A percentile compares a stretch with the other conserved stretches of the same genome.
phyloP scores from a whole-genome alignment of 2,888 invertebrate species.

The Polyploca ridens region DNA sequence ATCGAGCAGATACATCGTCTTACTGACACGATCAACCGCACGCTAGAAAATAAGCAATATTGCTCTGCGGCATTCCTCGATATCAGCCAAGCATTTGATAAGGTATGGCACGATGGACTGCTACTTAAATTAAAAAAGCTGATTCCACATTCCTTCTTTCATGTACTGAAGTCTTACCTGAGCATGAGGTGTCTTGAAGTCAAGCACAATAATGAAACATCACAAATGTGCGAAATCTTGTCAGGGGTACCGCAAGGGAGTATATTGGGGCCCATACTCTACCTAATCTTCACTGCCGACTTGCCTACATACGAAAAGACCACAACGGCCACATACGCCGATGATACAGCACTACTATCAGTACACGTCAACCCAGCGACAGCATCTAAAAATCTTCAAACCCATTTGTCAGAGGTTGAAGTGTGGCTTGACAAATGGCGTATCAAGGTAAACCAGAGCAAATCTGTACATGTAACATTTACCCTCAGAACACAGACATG shows the following conservation, averaged over 20 bases:
- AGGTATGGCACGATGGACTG: conserved; percentile 3
- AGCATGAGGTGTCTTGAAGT: conserved; percentile 19
- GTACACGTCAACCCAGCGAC: not conserved
- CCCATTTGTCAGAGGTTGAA: not conserved
- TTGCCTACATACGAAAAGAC: conserved; percentile 9
- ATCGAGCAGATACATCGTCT: conserved; percentile 17
- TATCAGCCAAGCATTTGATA: conserved; percentile 29
- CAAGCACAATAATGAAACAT: conserved; percentile 3
- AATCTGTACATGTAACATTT: no score
- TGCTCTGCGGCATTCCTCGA: conserved; percentile 18
- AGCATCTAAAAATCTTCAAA: not conserved
- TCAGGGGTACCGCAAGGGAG: conserved; percentile 28
- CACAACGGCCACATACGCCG: not conserved
- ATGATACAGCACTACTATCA: not conserved
- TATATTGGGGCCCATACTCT: conserved; percentile 23
- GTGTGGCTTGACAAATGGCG: not conserved
- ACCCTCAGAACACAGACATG: no score
- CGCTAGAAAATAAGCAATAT: conserved; percentile 15
- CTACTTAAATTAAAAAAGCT: conserved; percentile 23
- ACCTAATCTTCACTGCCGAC: conserved; percentile 22
- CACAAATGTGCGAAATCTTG: conserved; percentile 16
- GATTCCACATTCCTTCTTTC: conserved; percentile 14
- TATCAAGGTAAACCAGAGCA: not conserved
- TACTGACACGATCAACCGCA: conserved; percentile 11
- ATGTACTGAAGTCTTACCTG: conserved; percentile 21